These are phyloP conservation scores for Tetramorium bicarinatum DNA, from an alignment of 2,888 invertebrate species.

Conservation along the genomic window DNA sequence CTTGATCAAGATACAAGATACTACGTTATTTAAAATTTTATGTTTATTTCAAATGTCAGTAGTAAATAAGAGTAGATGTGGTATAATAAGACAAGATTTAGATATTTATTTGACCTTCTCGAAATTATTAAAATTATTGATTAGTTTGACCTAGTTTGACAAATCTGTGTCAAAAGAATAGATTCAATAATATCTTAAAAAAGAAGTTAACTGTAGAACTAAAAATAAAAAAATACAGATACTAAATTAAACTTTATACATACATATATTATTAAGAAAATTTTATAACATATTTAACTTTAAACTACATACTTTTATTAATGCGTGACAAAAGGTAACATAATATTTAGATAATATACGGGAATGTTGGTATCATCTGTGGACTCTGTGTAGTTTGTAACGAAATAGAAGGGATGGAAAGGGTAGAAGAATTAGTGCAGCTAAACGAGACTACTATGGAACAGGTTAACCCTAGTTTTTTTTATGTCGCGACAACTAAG, in stretches of 20 bases:
- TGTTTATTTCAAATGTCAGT: background rate
- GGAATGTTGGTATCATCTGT: background rate
- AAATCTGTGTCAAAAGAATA: background rate
- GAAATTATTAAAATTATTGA: background rate
- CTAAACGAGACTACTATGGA: slow-evolving; percentile 33
- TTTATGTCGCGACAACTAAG: slow-evolving; percentile 34
- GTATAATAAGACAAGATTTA: background rate
- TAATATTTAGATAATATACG: slow-evolving; percentile 3
- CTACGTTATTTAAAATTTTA: too few relatives aligned
- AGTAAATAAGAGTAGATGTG: background rate
- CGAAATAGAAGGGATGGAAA: slow-evolving; percentile 4
- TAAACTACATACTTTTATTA: slow-evolving; percentile 4
- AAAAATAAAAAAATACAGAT: background rate
- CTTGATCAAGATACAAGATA: too few relatives aligned
- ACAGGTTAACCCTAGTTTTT: slow-evolving; percentile 38
- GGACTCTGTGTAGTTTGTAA: background rate
- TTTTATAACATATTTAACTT: background rate
- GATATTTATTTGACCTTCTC: background rate
- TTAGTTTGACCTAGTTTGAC: background rate
- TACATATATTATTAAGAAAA: background rate
- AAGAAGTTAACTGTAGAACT: background rate
- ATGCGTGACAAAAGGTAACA: background rate
- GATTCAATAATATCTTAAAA: background rate
- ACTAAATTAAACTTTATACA: background rate
- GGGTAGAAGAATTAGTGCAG: slow-evolving; percentile 38